Evolutionary conservation across 2,797 vertebrate species (phyloP).

Genomic region (Catamblyrhynchus diadema): DNA sequence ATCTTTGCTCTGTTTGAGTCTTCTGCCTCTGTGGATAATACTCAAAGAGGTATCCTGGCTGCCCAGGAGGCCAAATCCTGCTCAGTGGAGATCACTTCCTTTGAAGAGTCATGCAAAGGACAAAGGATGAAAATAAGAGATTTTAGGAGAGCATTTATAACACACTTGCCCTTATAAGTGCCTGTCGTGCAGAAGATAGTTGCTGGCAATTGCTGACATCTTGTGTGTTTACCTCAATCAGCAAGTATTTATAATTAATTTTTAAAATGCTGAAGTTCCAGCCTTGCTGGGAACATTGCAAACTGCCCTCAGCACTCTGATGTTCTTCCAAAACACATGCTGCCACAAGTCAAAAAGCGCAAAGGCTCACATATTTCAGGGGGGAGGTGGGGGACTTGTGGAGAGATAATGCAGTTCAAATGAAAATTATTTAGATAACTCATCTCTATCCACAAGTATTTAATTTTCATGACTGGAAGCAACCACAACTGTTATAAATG

Average conservation of each 20-base stretch:
- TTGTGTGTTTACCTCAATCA: slow-evolving; percentile 41
- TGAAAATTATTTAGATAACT: not conserved
- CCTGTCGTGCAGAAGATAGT: not conserved
- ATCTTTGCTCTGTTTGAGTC: not conserved
- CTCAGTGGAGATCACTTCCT: not conserved
- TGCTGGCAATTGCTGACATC: not conserved
- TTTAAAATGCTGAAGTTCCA: not conserved
- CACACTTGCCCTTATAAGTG: slow-evolving; percentile 7
- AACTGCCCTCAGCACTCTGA: slow-evolving; percentile 13
- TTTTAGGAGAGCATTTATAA: not conserved
- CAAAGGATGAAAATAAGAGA: not conserved
- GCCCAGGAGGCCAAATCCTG: not conserved
- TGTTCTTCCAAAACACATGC: slow-evolving; percentile 3
- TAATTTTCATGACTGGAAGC: not conserved
- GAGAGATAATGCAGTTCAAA: not conserved
- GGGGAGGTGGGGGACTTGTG: not conserved
- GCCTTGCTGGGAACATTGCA: not conserved
- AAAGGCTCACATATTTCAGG: not conserved
- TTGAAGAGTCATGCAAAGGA: not conserved
- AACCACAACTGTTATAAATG: not conserved
- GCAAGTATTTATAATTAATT: slow-evolving; percentile 38
- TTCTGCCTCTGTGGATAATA: not conserved
- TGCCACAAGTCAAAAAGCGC: not conserved
- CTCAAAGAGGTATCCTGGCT: not conserved
- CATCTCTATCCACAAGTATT: not conserved